Evolutionary conservation across 1,140 invertebrate genomes (phyloP).

Genomic region (Plectrocnemia conspersa): DNA sequence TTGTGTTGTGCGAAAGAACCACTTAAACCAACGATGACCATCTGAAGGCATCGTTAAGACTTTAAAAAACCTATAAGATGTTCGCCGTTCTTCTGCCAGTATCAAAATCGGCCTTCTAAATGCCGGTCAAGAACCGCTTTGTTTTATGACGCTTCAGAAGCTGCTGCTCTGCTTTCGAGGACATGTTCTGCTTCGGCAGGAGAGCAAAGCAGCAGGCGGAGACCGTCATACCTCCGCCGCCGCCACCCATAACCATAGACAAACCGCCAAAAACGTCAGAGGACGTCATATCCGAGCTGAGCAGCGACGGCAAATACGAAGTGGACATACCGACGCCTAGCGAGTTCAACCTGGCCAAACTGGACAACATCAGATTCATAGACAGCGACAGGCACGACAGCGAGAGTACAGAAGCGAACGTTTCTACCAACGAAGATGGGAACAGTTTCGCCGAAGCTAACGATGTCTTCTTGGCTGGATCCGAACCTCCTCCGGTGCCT

Average conservation of each 20-base stretch:
- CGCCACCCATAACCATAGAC: neutral
- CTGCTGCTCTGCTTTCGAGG: constrained; percentile 32
- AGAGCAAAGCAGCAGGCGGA: constrained; percentile 25
- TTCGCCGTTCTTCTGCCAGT: too few relatives aligned
- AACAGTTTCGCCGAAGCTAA: constrained; percentile 38
- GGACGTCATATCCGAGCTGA: constrained; percentile 30
- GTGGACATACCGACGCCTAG: constrained; percentile 39
- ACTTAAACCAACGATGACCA: too few relatives aligned
- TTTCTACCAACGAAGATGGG: constrained; percentile 40
- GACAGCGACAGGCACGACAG: constrained; percentile 31
- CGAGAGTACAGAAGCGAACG: constrained; percentile 41
- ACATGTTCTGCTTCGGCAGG: constrained; percentile 34
- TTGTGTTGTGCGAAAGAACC: too few relatives aligned
- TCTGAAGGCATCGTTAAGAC: too few relatives aligned
- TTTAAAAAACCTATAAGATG: too few relatives aligned
- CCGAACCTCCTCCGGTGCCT: neutral
- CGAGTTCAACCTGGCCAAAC: constrained; percentile 35
- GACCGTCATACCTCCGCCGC: neutral
- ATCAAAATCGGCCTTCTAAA: constrained; percentile 13
- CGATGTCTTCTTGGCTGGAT: constrained; percentile 23
- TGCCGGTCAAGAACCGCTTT: constrained; percentile 26
- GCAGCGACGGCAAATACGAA: constrained; percentile 34
- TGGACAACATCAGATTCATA: constrained; percentile 34
- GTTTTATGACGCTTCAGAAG: constrained; percentile 33
- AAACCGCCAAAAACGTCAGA: too few relatives aligned